Percentiles rank a stretch among this genome's conserved stretches.
phyloP scores from a whole-genome alignment of 2,113 vertebrate genomes.

The Zosterops borbonicus region DNA sequence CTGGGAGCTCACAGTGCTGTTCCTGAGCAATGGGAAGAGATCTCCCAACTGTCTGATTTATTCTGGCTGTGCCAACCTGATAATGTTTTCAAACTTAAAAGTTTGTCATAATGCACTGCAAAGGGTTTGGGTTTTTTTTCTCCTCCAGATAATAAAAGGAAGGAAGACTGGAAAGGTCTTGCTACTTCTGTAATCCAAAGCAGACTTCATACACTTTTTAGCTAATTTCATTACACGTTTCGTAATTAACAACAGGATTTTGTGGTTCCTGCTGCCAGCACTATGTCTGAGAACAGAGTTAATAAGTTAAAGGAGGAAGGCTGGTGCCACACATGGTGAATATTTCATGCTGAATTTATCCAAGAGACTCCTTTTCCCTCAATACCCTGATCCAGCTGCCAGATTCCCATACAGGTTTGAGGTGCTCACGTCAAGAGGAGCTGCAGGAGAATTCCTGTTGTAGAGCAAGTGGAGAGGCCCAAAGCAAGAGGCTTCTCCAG shows the following conservation, averaged over 20 bases:
- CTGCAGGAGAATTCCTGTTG: not conserved
- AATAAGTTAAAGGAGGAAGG: not conserved
- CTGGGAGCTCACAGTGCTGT: not conserved
- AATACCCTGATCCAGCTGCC: not conserved
- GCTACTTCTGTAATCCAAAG: not conserved
- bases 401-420: not conserved
- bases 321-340: not conserved
- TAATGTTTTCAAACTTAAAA: not conserved
- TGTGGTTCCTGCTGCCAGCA: not conserved
- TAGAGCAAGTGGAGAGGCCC: not conserved
- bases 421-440: not conserved
- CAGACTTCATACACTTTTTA: not conserved
- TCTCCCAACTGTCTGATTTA: not conserved
- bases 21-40: not conserved
- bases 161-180: not conserved
- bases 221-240: not conserved
- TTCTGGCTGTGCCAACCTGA: not conserved
- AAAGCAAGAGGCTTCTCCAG: not conserved
- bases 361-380: not conserved
- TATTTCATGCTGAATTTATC: not conserved
- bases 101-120: not conserved
- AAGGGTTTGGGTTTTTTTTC: not conserved
- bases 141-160: not conserved
- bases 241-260: not conserved
- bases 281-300: accelerated